Percentiles rank a stretch among this genome's conserved stretches.
These are phyloP conservation scores for Strigamia maritima DNA, from an alignment of 2,888 invertebrate genomes.

Conservation along the genomic window DNA sequence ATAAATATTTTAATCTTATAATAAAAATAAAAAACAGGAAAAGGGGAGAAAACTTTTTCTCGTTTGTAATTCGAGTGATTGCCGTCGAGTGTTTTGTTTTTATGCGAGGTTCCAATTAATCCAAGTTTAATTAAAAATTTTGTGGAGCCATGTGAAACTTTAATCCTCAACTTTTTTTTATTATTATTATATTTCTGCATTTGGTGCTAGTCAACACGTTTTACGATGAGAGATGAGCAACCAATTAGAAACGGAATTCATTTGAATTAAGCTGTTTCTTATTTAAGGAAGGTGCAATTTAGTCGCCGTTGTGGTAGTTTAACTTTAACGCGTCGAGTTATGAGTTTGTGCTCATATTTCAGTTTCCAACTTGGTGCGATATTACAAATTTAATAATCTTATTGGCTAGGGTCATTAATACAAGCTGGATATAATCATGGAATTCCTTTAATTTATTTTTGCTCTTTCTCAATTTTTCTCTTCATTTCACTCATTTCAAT, in stretches of 20 bases:
- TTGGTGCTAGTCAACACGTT: slow-evolving; percentile 9
- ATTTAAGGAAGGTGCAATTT: not conserved
- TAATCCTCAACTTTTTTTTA: not conserved
- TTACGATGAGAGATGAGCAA: slow-evolving; percentile 1
- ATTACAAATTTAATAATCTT: slow-evolving; percentile 24
- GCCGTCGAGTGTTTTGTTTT: not conserved
- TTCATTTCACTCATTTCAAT: not conserved
- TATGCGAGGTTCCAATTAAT: slow-evolving; percentile 5
- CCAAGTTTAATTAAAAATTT: slow-evolving; percentile 27
- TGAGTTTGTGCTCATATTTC: slow-evolving; percentile 8
- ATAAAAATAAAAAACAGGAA: not conserved
- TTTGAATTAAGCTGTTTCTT: slow-evolving; percentile 12
- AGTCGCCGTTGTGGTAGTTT: not conserved
- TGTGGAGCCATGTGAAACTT: slow-evolving; percentile 7
- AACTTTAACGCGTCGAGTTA: slow-evolving; percentile 11
- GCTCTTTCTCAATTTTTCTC: not conserved
- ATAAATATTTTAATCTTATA: not conserved
- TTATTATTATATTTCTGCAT: not conserved
- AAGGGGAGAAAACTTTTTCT: not conserved
- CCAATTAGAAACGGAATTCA: slow-evolving; percentile 14
- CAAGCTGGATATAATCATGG: not conserved
- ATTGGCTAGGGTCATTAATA: not conserved
- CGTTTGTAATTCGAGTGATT: not conserved
- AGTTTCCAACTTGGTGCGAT: slow-evolving; percentile 9
- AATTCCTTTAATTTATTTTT: slow-evolving; percentile 11